These are phyloP conservation scores for Beris morrisii DNA, from an alignment of 2,888 invertebrate genomes.

Conservation along the genomic window DNA sequence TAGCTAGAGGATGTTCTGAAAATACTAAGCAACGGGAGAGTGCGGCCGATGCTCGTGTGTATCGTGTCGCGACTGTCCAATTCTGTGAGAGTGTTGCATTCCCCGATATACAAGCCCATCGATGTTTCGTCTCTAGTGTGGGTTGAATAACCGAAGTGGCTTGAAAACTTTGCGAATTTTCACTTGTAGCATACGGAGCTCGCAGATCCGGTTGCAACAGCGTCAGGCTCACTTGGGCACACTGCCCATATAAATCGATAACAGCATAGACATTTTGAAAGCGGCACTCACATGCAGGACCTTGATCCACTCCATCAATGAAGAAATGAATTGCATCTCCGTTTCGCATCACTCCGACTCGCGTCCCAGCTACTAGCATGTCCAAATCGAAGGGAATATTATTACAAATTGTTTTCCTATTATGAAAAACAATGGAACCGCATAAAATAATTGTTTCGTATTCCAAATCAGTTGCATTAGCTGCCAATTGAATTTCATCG, in stretches of 20 bases:
- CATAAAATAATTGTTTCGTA: slow-evolving; percentile 92
- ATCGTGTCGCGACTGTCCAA: slow-evolving; percentile 53
- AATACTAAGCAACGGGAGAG: slow-evolving; percentile 54
- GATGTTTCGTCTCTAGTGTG: slow-evolving; percentile 56
- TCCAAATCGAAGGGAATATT: slow-evolving; percentile 87
- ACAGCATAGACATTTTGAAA: slow-evolving; percentile 86
- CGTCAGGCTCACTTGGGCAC: slow-evolving; percentile 77
- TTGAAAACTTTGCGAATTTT: slow-evolving; percentile 62
- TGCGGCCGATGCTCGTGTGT: slow-evolving; percentile 50
- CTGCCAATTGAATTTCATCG: slow-evolving; percentile 83
- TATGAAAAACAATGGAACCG: slow-evolving; percentile 89
- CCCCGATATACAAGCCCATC: slow-evolving; percentile 55
- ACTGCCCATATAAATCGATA: slow-evolving; percentile 93
- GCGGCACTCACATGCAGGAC: slow-evolving; percentile 78
- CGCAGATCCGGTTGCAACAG: slow-evolving; percentile 48
- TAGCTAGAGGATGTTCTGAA: slow-evolving; percentile 53
- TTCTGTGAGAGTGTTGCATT: slow-evolving; percentile 54
- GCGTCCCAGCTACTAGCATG: slow-evolving; percentile 72
- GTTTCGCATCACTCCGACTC: slow-evolving; percentile 86
- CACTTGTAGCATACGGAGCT: slow-evolving; percentile 57
- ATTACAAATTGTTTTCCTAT: slow-evolving; percentile 78
- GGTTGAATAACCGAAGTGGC: slow-evolving; percentile 62
- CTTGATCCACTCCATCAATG: slow-evolving; percentile 84
- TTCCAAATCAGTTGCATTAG: slow-evolving; percentile 88
- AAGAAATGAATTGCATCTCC: slow-evolving; percentile 85